Base-by-base conservation (phyloP, 2,797 vertebrate genomes). In the Kryptolebias ocellatus region DNA sequence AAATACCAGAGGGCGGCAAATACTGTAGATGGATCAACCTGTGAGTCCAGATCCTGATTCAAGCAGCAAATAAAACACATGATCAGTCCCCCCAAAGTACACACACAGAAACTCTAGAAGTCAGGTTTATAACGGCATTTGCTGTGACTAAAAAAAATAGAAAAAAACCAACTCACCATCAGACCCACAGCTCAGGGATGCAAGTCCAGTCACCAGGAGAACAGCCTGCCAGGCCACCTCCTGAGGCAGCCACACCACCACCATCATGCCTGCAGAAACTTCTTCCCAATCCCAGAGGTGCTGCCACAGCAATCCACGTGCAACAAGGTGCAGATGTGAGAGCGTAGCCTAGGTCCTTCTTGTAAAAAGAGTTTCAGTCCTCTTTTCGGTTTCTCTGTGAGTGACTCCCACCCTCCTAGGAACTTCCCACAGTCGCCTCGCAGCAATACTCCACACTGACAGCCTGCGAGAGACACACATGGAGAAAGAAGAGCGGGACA, bases 401-500 rank as follows among this genome's bases (percentile, higher is more conserved):
- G 53, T 44, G 72, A 81, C 65, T 58, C 65, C 67, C 68, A 66
- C 57, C 17, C 78, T 77, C 71, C 75, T 79, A 85, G 86, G 72
- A 91, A 84, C 88, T 86, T 89, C 80, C 83, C 71, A 79, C 84
- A 78, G 77, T 64, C 72, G 53, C 84, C 73, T 85, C 28, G 78
- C 84, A 80, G 83, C 64, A 45, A 84, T 84, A 80, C 87, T 89
- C 87, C 84, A 87, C 89, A 88, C 90, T 93, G 92, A 93, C 89
- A 87, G 90, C 83, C 92, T 87, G 83, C 79, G 88, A 90, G 91
- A 79, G 79, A 85, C 71, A 69, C 76, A 82, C 64, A 83, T 61
- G 78, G 79, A 83, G 71, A 85, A 53, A 80, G 62, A 75, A 77
- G 61, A 58, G 64, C 70, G 82, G 64, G 70, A 27, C 39, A 66